phyloP scores from a whole-genome alignment of 2,888 invertebrate genomes.

The Coleophora deauratella region DNA sequence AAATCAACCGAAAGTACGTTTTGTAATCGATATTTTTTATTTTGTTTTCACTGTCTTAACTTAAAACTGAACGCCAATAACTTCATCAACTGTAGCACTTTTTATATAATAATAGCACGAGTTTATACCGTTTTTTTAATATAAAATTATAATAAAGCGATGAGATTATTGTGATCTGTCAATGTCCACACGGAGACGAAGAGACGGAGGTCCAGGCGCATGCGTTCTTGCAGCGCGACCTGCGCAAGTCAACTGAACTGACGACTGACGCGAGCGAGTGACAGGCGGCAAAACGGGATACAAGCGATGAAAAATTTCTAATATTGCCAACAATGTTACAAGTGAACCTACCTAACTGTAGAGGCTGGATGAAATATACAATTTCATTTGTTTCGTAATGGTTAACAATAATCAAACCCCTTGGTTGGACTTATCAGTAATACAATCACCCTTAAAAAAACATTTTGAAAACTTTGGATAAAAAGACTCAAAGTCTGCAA shows the following conservation, averaged over 20 bases:
- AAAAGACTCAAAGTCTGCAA: no score
- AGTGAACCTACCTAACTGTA: no score
- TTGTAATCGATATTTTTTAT: conserved; percentile 56
- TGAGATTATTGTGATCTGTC: conserved; percentile 42
- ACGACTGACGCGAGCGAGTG: no score
- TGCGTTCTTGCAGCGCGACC: conserved; percentile 38
- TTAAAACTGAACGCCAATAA: conserved; percentile 21
- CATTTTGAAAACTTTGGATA: no score
- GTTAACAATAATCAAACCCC: no score
- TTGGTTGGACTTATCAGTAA: no score
- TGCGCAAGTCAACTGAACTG: conserved; percentile 41
- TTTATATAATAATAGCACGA: conserved; percentile 34
- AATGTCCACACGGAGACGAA: conserved; percentile 45
- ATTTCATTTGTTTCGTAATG: no score
- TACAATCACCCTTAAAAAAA: no score
- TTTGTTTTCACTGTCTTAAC: conserved; percentile 24
- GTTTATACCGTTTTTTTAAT: conserved; percentile 23
- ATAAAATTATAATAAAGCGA: conserved; percentile 32
- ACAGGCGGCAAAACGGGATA: no score
- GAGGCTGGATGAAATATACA: no score
- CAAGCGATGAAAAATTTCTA: no score
- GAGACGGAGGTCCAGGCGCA: conserved; percentile 32
- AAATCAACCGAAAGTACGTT: conserved; percentile 41
- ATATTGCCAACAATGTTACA: no score
- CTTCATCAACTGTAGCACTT: conserved; percentile 29